Evolutionary conservation across 2,113 vertebrate species (phyloP).

Genomic region (Plotosus lineatus): DNA sequence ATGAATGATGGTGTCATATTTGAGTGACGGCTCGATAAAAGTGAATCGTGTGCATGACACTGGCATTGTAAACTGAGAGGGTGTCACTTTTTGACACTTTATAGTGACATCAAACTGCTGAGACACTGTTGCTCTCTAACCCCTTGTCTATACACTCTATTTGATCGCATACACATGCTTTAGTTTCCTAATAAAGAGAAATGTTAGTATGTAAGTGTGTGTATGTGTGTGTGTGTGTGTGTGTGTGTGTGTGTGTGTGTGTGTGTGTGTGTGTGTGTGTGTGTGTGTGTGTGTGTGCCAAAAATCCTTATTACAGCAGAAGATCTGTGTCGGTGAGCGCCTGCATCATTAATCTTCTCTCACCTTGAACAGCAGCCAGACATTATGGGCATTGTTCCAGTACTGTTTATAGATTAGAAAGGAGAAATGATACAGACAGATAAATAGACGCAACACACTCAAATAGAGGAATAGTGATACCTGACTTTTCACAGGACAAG

Average conservation of each 20-base stretch:
- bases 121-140: conserved; percentile 36
- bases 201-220: conserved; percentile 6
- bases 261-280: conserved; percentile 22
- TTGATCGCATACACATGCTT: neutral
- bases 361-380: conserved; percentile 29
- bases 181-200: conserved; percentile 1
- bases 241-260: conserved; percentile 6
- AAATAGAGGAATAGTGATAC: neutral
- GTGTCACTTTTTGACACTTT: conserved; percentile 45
- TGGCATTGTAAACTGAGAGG: conserved; percentile 37
- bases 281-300: neutral
- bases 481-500: conserved; percentile 5
- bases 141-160: conserved; percentile 28
- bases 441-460: neutral
- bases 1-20: conserved; percentile 19
- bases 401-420: conserved; percentile 23
- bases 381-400: conserved; percentile 12
- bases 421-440: conserved; percentile 1
- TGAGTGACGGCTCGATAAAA: conserved; percentile 53
- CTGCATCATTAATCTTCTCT: conserved; percentile 14
- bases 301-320: conserved; percentile 7
- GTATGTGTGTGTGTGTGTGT: neutral
- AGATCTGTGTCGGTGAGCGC: neutral
- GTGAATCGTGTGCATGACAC: conserved; percentile 31
- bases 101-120: conserved; percentile 41